These are phyloP conservation scores for Cassiopea andromeda DNA, from an alignment of 30 jellyfish, hydroid and myxozoan genomes.

Conservation along the genomic window DNA sequence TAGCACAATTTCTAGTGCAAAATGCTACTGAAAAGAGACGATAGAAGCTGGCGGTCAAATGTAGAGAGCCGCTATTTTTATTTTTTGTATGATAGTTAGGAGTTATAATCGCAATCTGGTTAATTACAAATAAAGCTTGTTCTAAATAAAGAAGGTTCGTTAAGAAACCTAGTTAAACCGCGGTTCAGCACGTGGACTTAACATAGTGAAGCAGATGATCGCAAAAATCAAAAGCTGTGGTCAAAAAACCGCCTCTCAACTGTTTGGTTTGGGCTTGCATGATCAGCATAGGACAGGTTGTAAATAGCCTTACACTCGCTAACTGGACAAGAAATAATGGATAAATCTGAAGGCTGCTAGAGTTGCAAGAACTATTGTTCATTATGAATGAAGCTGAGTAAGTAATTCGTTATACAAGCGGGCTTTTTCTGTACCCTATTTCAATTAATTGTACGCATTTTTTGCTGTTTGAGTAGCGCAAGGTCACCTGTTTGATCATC, in stretches of 20 bases:
- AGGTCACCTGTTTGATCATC: background rate
- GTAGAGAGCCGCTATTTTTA: background rate
- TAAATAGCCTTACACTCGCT: background rate
- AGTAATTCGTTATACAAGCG: background rate
- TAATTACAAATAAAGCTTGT: slow-evolving; percentile 25
- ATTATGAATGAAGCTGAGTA: background rate
- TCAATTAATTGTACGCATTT: background rate
- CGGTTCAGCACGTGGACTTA: slow-evolving; percentile 42
- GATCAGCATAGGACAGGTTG: slow-evolving; percentile 28
- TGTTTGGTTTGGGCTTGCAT: slow-evolving; percentile 42
- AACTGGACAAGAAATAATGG: background rate
- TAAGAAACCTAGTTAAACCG: slow-evolving; percentile 35
- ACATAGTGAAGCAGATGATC: slow-evolving; percentile 53
- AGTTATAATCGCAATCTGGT: background rate
- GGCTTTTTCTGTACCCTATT: background rate
- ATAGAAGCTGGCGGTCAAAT: background rate
- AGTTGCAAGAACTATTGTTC: background rate
- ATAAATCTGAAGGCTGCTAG: background rate
- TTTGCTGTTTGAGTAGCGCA: background rate
- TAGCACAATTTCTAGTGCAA: too few species aligned
- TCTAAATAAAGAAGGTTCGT: slow-evolving; percentile 5
- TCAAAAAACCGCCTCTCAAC: slow-evolving; percentile 50
- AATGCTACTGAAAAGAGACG: background rate
- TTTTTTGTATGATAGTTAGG: background rate
- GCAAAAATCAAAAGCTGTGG: slow-evolving; percentile 46